phyloP scores from a whole-genome alignment of 2,888 invertebrate species.

The Lasioglossum pauxillum region DNA sequence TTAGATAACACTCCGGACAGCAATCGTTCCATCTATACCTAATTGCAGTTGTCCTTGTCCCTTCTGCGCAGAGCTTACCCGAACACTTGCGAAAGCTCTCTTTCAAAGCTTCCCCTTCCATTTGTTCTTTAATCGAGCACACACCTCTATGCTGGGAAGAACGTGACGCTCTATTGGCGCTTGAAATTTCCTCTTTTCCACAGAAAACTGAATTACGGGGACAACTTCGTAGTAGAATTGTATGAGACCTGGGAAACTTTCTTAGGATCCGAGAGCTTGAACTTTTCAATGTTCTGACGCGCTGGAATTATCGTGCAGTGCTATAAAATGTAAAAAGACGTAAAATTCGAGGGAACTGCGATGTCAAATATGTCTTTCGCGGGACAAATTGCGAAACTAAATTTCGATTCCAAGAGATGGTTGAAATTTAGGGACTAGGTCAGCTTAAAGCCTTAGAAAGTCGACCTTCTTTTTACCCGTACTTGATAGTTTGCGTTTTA shows the following conservation, averaged over 20 bases:
- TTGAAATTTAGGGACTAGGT: neutral
- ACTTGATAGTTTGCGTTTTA: neutral
- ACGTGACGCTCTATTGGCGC: conserved; percentile 31
- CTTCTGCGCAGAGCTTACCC: conserved; percentile 14
- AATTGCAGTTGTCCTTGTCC: conserved; percentile 38
- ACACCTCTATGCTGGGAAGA: neutral
- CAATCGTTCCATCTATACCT: conserved; percentile 17
- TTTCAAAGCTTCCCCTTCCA: conserved; percentile 9
- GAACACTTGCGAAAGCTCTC: conserved; percentile 8
- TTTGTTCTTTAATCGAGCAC: conserved; percentile 42
- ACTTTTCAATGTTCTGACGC: conserved; percentile 47
- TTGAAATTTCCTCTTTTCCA: conserved; percentile 33
- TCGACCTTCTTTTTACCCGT: neutral
- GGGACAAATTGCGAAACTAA: neutral
- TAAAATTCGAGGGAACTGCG: conserved; percentile 1
- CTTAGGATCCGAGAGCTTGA: conserved; percentile 18
- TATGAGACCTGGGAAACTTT: conserved; percentile 35
- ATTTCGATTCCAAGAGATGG: neutral
- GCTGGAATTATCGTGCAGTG: conserved; percentile 36
- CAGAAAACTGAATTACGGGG: conserved; percentile 47
- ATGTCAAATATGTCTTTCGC: conserved; percentile 27
- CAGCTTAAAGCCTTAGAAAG: neutral
- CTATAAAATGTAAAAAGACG: conserved; percentile 36
- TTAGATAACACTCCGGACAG: neutral
- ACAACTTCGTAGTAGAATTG: conserved; percentile 45